Conservation (phyloP, 2,888 invertebrate genomes). For the Marasmarcha lunaedactyla region DNA sequence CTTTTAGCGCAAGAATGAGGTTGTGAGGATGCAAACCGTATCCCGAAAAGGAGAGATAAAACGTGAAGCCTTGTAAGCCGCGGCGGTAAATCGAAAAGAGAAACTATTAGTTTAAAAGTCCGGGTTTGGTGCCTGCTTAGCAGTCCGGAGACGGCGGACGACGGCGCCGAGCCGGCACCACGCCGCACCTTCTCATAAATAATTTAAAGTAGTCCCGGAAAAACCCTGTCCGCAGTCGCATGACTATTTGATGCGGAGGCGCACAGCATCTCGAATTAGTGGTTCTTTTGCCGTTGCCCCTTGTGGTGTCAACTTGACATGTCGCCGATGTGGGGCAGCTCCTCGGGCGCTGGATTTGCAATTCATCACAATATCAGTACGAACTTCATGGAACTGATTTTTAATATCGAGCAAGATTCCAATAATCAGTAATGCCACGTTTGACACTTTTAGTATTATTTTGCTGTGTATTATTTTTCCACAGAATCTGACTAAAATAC, state of each 20-base stretch:
- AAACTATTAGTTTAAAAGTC: constrained; percentile 54
- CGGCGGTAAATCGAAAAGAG: constrained; percentile 28
- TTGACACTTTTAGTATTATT: too few species aligned
- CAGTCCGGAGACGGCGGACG: constrained; percentile 36
- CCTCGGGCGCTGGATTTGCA: neutral
- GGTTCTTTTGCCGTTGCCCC: constrained; percentile 8
- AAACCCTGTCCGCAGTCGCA: constrained; percentile 53
- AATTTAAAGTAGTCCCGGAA: constrained; percentile 64
- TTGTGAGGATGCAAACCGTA: too few species aligned
- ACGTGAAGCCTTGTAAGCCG: too few species aligned
- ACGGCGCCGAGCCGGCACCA: constrained; percentile 26
- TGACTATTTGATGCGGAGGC: constrained; percentile 50
- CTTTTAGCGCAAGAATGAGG: too few species aligned
- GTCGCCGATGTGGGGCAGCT: neutral
- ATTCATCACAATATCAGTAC: neutral
- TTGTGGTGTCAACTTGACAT: neutral
- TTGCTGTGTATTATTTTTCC: too few species aligned
- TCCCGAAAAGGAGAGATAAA: too few species aligned
- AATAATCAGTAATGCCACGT: too few species aligned
- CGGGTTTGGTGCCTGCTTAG: constrained; percentile 31
- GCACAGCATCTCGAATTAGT: constrained; percentile 38
- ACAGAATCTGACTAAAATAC: too few species aligned
- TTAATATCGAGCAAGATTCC: too few species aligned
- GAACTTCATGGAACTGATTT: too few species aligned
- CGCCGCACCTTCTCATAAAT: constrained; percentile 65